phyloP scores from a whole-genome alignment of 2,888 invertebrate species.

The Hyles lineata region DNA sequence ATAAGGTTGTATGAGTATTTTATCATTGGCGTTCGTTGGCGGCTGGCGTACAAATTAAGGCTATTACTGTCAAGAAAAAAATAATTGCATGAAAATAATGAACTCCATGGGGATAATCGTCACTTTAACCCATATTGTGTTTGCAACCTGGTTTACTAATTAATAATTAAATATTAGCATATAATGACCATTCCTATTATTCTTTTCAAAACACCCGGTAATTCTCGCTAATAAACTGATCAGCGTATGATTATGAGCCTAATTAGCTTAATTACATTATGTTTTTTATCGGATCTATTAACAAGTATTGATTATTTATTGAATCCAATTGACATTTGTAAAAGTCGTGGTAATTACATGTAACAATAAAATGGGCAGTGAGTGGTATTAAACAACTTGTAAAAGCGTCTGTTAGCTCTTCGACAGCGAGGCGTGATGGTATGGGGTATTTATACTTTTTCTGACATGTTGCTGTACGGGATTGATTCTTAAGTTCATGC shows the following conservation, averaged over 20 bases:
- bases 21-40: too few relatives aligned
- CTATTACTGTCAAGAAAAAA: too few relatives aligned
- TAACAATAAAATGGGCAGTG: slow-evolving; percentile 15
- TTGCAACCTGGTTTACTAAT: not conserved
- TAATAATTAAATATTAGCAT: not conserved
- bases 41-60: too few relatives aligned
- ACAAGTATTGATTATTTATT: not conserved
- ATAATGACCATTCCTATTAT: slow-evolving; percentile 9
- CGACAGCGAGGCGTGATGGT: slow-evolving; percentile 12
- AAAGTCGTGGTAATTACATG: not conserved
- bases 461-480: not conserved
- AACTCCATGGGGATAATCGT: not conserved
- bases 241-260: slow-evolving; percentile 3
- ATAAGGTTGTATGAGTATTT: too few relatives aligned
- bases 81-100: not conserved
- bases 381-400: slow-evolving; percentile 8
- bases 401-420: not conserved
- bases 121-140: not conserved
- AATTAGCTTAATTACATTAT: slow-evolving; percentile 23
- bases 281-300: not conserved
- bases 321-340: slow-evolving; percentile 5
- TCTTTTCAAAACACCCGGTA: not conserved
- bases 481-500: slow-evolving; percentile 3
- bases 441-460: slow-evolving; percentile 17
- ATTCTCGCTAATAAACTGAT: slow-evolving; percentile 2